These are phyloP conservation scores for Serrognathus titanus DNA, from an alignment of 2,888 invertebrate species.

Conservation along the genomic window DNA sequence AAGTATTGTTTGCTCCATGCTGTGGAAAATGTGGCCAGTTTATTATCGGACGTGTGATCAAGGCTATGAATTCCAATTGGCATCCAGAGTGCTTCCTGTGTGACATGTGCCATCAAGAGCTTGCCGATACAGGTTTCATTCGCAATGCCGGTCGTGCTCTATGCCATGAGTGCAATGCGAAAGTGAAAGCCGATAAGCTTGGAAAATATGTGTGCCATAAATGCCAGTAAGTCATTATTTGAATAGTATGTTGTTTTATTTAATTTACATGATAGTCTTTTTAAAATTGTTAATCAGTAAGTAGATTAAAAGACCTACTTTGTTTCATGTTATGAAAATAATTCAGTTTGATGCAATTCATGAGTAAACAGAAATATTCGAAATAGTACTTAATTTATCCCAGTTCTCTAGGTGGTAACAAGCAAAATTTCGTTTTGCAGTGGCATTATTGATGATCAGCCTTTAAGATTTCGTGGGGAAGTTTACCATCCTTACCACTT, in stretches of 20 bases:
- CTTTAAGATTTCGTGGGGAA: slow-evolving; percentile 89
- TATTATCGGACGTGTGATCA: slow-evolving; percentile 97
- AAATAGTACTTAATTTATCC: too few relatives aligned
- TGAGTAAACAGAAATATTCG: too few relatives aligned
- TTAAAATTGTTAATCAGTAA: too few relatives aligned
- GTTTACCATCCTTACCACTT: slow-evolving; percentile 99
- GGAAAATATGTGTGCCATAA: slow-evolving; percentile 98
- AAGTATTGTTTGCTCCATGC: slow-evolving; percentile 83
- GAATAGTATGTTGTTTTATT: too few relatives aligned
- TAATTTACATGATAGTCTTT: too few relatives aligned
- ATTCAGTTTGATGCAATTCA: too few relatives aligned
- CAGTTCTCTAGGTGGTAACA: too few relatives aligned
- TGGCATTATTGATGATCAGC: slow-evolving; percentile 87
- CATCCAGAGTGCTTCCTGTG: slow-evolving; percentile 98
- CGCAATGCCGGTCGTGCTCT: slow-evolving; percentile 82
- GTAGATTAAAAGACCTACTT: too few relatives aligned
- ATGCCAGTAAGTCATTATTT: slow-evolving; percentile 81
- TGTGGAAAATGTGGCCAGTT: slow-evolving; percentile 82
- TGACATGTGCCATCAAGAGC: slow-evolving; percentile 83
- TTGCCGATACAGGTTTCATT: slow-evolving; percentile 97
- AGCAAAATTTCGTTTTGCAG: slow-evolving; percentile 49
- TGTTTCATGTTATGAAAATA: too few relatives aligned
- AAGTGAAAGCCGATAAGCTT: slow-evolving; percentile 89
- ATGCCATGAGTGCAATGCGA: slow-evolving; percentile 95
- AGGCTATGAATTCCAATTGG: slow-evolving; percentile 99